Conservation (phyloP, 2,113 vertebrate species). For the Xenus cinereus region DNA sequence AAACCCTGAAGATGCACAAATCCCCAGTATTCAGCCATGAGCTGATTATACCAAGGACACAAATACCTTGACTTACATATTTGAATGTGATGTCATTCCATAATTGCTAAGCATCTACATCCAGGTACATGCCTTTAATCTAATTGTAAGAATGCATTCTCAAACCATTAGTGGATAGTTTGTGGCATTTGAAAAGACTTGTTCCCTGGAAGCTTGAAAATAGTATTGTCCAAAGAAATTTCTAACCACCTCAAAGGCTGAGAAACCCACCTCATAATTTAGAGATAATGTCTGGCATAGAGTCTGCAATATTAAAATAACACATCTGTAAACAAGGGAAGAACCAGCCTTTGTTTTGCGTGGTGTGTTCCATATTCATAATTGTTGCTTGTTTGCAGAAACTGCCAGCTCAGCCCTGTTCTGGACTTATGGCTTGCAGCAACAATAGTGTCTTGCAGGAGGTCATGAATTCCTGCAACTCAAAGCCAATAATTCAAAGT, state of each 20-base stretch:
- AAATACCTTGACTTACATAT: background rate
- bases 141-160: background rate
- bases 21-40: background rate
- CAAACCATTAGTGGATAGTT: background rate
- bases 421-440: background rate
- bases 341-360: background rate
- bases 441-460: background rate
- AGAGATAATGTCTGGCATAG: background rate
- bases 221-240: background rate
- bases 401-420: background rate
- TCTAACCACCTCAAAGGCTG: background rate
- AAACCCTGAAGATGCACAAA: background rate
- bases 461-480: background rate
- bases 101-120: conserved; percentile 16
- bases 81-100: background rate
- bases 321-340: background rate
- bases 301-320: background rate
- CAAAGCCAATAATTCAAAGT: background rate
- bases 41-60: background rate
- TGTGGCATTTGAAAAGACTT: background rate
- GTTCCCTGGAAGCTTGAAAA: background rate
- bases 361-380: background rate
- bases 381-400: background rate
- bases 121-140: background rate
- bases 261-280: background rate